phyloP scores from a whole-genome alignment of 1,140 invertebrate species.

The Lordiphosa stackelbergi region DNA sequence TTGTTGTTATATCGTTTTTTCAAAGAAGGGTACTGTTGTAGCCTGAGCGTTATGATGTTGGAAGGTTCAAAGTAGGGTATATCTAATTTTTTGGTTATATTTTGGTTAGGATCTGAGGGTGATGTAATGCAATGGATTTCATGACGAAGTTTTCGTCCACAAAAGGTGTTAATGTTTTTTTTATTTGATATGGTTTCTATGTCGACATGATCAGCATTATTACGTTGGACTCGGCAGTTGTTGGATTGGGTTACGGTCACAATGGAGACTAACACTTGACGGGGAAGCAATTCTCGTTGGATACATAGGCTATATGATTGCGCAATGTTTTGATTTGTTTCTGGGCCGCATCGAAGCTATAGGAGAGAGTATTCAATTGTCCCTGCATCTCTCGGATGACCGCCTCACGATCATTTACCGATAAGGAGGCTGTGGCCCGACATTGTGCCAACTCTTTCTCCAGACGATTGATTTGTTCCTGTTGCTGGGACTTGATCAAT shows the following conservation, averaged over 20 bases:
- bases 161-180: too few species aligned
- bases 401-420: constrained; percentile 82
- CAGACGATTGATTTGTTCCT: constrained; percentile 81
- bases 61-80: too few species aligned
- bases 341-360: constrained; percentile 74
- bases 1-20: too few species aligned
- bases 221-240: neutral
- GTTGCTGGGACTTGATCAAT: constrained; percentile 79
- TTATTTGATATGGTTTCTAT: too few species aligned
- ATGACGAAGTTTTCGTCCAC: too few species aligned
- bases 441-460: constrained; percentile 82
- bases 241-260: neutral
- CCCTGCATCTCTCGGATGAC: constrained; percentile 77
- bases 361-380: constrained; percentile 68
- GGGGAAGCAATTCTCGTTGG: constrained; percentile 75
- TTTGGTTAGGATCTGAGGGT: too few species aligned
- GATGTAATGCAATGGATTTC: too few species aligned
- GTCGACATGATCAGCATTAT: neutral
- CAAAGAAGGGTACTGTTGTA: too few species aligned
- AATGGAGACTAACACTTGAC: constrained; percentile 56
- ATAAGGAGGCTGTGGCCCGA: constrained; percentile 80
- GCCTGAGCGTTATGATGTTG: too few species aligned
- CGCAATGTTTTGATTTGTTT: constrained; percentile 75
- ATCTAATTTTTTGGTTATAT: too few species aligned
- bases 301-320: constrained; percentile 72